Evolutionary conservation across 2,888 invertebrate species (phyloP), one percentile per base, ranked within the genome.

Genomic region (Furcula furcula): DNA sequence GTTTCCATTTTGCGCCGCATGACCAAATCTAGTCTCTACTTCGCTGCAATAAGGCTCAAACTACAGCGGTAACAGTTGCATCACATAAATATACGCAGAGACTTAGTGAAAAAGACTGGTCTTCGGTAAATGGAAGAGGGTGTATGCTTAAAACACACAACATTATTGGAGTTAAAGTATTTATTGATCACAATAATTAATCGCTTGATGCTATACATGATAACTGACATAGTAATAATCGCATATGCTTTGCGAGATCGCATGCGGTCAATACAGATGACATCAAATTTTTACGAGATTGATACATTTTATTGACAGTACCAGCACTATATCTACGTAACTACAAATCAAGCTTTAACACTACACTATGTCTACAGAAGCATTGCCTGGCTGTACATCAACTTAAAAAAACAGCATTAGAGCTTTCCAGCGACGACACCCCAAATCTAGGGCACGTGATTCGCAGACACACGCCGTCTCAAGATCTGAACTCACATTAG

Each of bases 391-490:
- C 70, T 51, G 67, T 75, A 72, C 72, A 71, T 68, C 68, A 74
- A 75, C 60, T 63, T 54, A 67, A 73, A 70, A 76, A 71, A 68
- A 68, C 77, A 74, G 76, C 76, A 61, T 68, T 70, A 57, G 71
- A 66, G 77, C 66, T 70, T 65, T 79, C 77, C 76, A 65, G 66
- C 67, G 78, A 67, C 75, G 76, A 65, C 76, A 74, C 76, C 79
- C 78, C 59, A 65, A 74, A 84, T 78, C 58, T 81, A 76, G 85
- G 86, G 80, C 86, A 83, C 79, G 83, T 84, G 84, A 74, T 65
- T 66, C 50, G 72, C 72, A 70, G 66, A 57, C 76, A 68, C 76
- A 67, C 70, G 75, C 70, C 63, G 65, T 65, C 60, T 67, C 63
- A 54, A 62, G 59, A 72, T 73, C 61, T 76, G 47, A 77, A 87